A percentile compares a stretch with the other conserved stretches of the same genome.
Conservation (phyloP, 2,113 vertebrate genomes). For the Furnarius figulus region DNA sequence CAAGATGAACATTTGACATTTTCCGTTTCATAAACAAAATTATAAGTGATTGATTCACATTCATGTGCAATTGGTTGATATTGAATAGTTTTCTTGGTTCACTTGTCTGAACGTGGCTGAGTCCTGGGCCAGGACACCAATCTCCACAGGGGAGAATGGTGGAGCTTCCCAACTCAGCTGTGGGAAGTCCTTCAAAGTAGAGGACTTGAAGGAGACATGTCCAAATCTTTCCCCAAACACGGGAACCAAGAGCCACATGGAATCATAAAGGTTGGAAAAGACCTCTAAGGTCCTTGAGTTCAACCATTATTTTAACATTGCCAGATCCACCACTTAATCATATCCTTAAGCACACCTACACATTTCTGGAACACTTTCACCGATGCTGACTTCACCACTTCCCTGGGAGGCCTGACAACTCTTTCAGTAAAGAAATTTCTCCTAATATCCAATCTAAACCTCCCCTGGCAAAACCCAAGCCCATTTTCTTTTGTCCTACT, state of each 20-base stretch:
- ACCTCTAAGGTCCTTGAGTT: not conserved
- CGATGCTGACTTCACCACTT: not conserved
- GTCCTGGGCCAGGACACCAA: not conserved
- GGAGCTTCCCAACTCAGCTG: not conserved
- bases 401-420: not conserved
- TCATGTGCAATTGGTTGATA: not conserved
- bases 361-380: not conserved
- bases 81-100: not conserved
- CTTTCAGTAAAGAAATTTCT: not conserved
- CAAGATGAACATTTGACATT: not conserved
- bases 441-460: not conserved
- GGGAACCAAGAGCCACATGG: not conserved
- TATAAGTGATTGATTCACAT: not conserved
- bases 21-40: not conserved
- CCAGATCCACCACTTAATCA: not conserved
- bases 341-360: not conserved
- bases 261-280: not conserved
- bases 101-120: not conserved
- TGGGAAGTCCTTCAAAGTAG: not conserved
- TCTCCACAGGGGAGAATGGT: rapidly evolving
- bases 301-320: not conserved
- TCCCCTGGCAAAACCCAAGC: not conserved
- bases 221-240: not conserved
- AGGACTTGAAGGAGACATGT: not conserved
- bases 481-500: not conserved